phyloP scores from a whole-genome alignment of 2,113 vertebrate genomes.

The Corynorhinus townsendii region DNA sequence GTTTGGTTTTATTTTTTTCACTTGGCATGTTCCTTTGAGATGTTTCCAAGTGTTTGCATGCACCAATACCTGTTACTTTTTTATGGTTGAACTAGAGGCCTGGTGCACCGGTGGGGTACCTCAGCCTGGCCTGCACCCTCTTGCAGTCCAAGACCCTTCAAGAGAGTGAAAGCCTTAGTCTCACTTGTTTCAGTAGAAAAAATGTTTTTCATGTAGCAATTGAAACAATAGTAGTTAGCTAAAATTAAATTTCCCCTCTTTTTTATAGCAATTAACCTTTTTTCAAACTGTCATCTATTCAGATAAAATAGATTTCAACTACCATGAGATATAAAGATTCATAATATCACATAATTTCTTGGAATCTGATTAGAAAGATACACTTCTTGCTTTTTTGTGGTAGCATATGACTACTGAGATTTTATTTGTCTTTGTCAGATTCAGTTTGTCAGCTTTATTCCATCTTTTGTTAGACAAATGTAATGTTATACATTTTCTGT shows the following conservation, averaged over 20 bases:
- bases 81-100: not conserved
- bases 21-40: not conserved
- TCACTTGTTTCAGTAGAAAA: not conserved
- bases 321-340: not conserved
- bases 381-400: not conserved
- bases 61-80: not conserved
- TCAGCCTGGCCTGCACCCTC: no score
- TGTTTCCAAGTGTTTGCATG: not conserved
- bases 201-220: not conserved
- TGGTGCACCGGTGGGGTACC: no score
- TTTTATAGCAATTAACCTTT: not conserved
- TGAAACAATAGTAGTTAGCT: not conserved
- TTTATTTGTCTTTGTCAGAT: not conserved
- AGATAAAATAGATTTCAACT: not conserved
- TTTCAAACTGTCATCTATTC: not conserved
- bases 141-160: not conserved
- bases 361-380: not conserved
- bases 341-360: not conserved
- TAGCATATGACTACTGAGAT: not conserved
- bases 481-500: not conserved
- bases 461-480: conserved; percentile 25
- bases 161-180: not conserved
- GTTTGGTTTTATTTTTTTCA: not conserved
- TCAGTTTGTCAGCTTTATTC: conserved; percentile 12
- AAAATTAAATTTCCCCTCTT: not conserved